Evolutionary conservation across 2,797 vertebrate species (phyloP), one percentile per base, ranked within the genome.

Genomic region (Champsocephalus esox): DNA sequence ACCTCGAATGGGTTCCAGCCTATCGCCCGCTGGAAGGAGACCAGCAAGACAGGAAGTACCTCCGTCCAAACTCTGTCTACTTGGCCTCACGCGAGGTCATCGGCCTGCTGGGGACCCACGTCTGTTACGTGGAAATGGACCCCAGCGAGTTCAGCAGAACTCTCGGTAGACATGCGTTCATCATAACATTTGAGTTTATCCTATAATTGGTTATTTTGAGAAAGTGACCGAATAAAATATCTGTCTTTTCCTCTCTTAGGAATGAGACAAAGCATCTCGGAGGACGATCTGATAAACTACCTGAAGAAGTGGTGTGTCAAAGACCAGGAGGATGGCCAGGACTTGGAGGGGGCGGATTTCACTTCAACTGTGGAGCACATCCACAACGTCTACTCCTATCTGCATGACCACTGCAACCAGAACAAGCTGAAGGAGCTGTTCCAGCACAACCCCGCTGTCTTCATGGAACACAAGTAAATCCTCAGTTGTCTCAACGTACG

Each of bases 381-480:
- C 68, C 80, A 93, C 82, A 85, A 61, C 0, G 80, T 96, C 51
- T 96, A 96, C 87, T 73, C 4, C 1, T 95, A 94, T 70, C 92
- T 96, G 61, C 19, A 68, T 1, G 64, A 11, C 0, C 87, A 95
- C 83, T 94, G 95, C 78, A 54, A 91, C 52, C 83, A n/a, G 9
- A 3, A 13, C 34, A 82, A 75, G 66, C 90, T 96, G 66, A 94
- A 62, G 83, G 91, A 93, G 34, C 89, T 96, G 74, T 96, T 96
- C 85, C 88, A 93, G 75, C 90, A 92, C 11, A 90, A 73, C 0
- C 95, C 95, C 0, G 95, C 94, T 16, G 94, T 96, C 13, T 96
- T 95, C 60, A 84, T 96, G 4, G 90, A 94, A 71, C 79, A 83
- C 9, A 93, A 92, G 95, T 95, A 83, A 0, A 28, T 13, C 0